Evolutionary conservation across 2,888 invertebrate species (phyloP), one percentile per base, ranked within the genome.

Genomic region (Pseudanteris insignis): DNA sequence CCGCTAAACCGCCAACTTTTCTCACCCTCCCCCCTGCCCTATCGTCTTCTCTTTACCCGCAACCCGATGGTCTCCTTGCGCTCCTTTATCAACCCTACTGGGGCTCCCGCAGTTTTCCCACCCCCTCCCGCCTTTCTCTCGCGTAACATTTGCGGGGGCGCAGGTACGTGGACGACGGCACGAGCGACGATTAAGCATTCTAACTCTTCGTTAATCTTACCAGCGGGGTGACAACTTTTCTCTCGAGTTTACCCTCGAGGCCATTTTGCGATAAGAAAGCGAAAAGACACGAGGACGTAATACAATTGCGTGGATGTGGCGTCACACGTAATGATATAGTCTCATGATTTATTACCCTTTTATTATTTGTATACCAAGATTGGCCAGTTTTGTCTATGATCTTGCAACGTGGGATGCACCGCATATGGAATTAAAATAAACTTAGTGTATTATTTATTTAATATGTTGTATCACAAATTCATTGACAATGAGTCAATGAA

Each of bases 181-280:
- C 60, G 60, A 60, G 60, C 61, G 50, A 12, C 61, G 50, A 61
- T 61, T 61, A 61, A 55, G 54, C 61, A 61, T 55, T 55, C 64
- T 60, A 55, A 48, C 65, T 61, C 62, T 72, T 67, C 71, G 72
- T 72, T 72, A 73, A 73, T 72, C 69, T 72, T 66, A 55, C 65
- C 64, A 65, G 68, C 65, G 54, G 61, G 65, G 66, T 63, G 67
- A 66, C 64, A 55, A 66, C 53, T 65, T 67, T 68, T 67, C 67
- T 70, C 68, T 65, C 63, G 57, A 62, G 53, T 40, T 60, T 54
- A 46, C 67, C 61, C 61, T 60, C 55, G 60, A 60, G 58, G 48
- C 64, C 65, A 68, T 67, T 73, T 71, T 71, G 70, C 68, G 71
- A 68, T 69, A 63, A 69, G 66, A 66, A 69, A 69, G 70, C 67